Conservation (phyloP, 2,888 invertebrate genomes). For the Nymphalis urticae region DNA sequence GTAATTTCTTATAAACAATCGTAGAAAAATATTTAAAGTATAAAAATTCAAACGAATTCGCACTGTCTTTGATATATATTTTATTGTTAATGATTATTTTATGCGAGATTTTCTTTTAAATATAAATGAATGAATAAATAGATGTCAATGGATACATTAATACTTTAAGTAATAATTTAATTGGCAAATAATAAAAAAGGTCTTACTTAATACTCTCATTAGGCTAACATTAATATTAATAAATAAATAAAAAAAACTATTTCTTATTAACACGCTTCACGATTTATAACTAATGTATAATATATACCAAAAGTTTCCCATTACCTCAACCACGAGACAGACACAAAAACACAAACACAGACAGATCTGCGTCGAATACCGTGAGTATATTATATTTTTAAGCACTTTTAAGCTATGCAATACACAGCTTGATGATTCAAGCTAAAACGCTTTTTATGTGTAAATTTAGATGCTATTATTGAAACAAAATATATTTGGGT, state of each 20-base stretch:
- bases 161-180: conserved; percentile 36
- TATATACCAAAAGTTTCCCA: background rate
- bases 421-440: conserved; percentile 23
- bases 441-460: conserved; percentile 13
- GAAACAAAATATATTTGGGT: background rate
- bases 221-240: background rate
- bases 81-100: conserved; percentile 7
- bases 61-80: background rate
- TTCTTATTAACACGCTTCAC: background rate
- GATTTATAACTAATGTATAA: background rate
- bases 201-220: background rate
- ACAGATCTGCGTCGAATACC: conserved; percentile 58
- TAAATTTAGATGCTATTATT: background rate
- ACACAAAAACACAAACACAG: conserved; percentile 52
- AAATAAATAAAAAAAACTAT: background rate
- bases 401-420: conserved; percentile 34
- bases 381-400: conserved; percentile 64
- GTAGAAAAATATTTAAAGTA: conserved; percentile 10
- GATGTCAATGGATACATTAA: conserved; percentile 13
- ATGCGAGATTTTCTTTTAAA: conserved; percentile 20
- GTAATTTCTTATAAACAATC: conserved; percentile 15
- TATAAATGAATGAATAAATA: conserved; percentile 20
- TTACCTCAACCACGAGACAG: conserved; percentile 64
- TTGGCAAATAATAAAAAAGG: background rate
- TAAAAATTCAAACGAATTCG: conserved; percentile 2